phyloP scores from a whole-genome alignment of 1,140 invertebrate genomes.

The Hyposmocoma kahamanoa region DNA sequence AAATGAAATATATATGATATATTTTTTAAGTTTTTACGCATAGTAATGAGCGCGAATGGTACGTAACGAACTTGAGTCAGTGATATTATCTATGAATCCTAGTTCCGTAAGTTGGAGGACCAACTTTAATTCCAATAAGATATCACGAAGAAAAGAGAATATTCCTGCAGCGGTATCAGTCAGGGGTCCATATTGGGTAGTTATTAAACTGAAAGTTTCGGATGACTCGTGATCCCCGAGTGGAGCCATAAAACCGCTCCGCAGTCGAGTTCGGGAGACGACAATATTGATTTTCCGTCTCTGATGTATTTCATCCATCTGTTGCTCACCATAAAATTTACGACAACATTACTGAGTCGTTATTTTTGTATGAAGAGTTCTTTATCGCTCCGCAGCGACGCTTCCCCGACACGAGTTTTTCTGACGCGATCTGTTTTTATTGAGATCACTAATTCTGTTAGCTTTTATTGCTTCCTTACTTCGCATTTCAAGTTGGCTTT shows the following conservation, averaged over 20 bases:
- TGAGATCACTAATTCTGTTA: slow-evolving; percentile 22
- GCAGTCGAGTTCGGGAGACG: slow-evolving; percentile 45
- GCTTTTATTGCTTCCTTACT: slow-evolving; percentile 8
- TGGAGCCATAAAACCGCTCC: slow-evolving; percentile 44
- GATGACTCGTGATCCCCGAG: slow-evolving; percentile 17
- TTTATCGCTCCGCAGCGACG: slow-evolving; percentile 39
- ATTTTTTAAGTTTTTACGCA: too few species aligned
- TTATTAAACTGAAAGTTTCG: slow-evolving; percentile 23
- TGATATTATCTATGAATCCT: too few species aligned
- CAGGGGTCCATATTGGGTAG: slow-evolving; percentile 9
- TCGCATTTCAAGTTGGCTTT: too few species aligned
- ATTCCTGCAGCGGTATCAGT: not conserved
- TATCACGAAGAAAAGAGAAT: too few species aligned
- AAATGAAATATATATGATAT: too few species aligned
- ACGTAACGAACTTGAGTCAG: too few species aligned
- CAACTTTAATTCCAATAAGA: too few species aligned
- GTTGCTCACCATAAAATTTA: slow-evolving; percentile 69
- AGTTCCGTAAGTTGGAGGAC: too few species aligned
- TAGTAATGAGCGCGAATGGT: too few species aligned
- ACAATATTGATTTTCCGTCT: slow-evolving; percentile 60
- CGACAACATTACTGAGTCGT: slow-evolving; percentile 61
- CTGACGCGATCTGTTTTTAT: slow-evolving; percentile 27
- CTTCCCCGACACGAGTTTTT: slow-evolving; percentile 41
- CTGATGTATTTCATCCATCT: slow-evolving; percentile 65
- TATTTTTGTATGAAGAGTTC: slow-evolving; percentile 67